Base-by-base conservation (phyloP, 2,888 invertebrate genomes). In the Drosophila differens region DNA sequence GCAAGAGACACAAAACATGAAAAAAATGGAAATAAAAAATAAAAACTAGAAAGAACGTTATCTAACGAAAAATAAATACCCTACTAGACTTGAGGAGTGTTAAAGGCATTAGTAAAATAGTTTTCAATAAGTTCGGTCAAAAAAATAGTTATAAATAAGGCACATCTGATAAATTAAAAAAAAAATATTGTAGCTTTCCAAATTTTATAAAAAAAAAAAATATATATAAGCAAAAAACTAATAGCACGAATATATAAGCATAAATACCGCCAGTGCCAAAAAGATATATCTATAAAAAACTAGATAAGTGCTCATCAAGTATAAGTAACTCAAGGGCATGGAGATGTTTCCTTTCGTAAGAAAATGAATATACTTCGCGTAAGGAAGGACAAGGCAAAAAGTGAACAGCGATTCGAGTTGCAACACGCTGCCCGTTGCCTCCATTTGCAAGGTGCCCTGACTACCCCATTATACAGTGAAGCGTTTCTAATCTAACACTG, bases 401-500 rank as follows among this genome's bases (percentile, higher is more conserved):
- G 70, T 75, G 79, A 80, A 70, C 75, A 74, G 62, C 75, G 75
- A 51, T 64, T 84, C 74, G 72, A 74, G 76, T 76, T 72, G 76
- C 70, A 65, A 39, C 22, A 39, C 9, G 41, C 41, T 63, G 58
- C 39, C 35, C 25, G 7, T 47, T 41, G 33, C 49, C 37, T 33
- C 14, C 14, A 32, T 54, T 55, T 39, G 30, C 39, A 51, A 57
- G 39, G 22, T 37, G 47, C 28, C 25, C 25, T 12, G 35, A 16
- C 25, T 37, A 10, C 41, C 10, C 35, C 19, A 47, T 54, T 22
- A 44, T 5, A 4, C 25, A 22, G 63, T 49, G 63, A 75, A 75
- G 59, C 76, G 79, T 76, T 89, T 87, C 90, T 87, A 87, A 87
- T 87, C 86, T 85, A 83, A 89, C 90, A 85, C 83, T 70, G 90